Evolutionary conservation across 2,888 invertebrate species (phyloP).

Genomic region (Caenorhabditis sinica): DNA sequence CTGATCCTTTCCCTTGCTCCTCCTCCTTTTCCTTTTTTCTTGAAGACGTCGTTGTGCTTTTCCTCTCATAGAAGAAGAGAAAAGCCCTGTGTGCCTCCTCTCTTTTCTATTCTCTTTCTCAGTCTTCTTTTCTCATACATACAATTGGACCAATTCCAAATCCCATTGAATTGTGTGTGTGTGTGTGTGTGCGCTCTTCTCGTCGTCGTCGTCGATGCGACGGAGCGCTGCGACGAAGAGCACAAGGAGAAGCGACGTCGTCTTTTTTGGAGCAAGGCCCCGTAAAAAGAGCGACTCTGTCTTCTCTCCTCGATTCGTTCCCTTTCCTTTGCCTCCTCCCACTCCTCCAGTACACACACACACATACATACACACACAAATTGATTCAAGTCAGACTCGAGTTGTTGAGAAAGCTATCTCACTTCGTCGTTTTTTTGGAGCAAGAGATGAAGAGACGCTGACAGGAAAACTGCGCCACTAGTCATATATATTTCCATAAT

Average conservation of each 20-base stretch:
- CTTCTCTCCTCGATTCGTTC: conserved; percentile 41
- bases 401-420: conserved; percentile 41
- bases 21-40: conserved; percentile 27
- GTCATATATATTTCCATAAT: conserved; percentile 49
- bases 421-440: conserved; percentile 44
- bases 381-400: conserved; percentile 47
- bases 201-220: conserved; percentile 23
- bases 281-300: conserved; percentile 40
- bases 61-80: conserved; percentile 30
- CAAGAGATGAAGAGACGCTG: conserved; percentile 42
- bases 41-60: conserved; percentile 33
- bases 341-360: conserved; percentile 39
- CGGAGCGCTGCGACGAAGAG: conserved; percentile 18
- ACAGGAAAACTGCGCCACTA: conserved; percentile 29
- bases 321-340: conserved; percentile 29
- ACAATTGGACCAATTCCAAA: conserved; percentile 53
- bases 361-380: conserved; percentile 37
- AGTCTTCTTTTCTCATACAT: conserved; percentile 48
- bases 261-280: conserved; percentile 41
- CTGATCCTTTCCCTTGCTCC: not conserved
- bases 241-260: conserved; percentile 46
- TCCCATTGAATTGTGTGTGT: conserved; percentile 57
- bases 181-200: conserved; percentile 26
- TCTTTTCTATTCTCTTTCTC: conserved; percentile 46
- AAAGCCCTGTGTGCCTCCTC: conserved; percentile 22